phyloP scores from a whole-genome alignment of 2,888 invertebrate genomes.

The Carterocephalus palaemon region DNA sequence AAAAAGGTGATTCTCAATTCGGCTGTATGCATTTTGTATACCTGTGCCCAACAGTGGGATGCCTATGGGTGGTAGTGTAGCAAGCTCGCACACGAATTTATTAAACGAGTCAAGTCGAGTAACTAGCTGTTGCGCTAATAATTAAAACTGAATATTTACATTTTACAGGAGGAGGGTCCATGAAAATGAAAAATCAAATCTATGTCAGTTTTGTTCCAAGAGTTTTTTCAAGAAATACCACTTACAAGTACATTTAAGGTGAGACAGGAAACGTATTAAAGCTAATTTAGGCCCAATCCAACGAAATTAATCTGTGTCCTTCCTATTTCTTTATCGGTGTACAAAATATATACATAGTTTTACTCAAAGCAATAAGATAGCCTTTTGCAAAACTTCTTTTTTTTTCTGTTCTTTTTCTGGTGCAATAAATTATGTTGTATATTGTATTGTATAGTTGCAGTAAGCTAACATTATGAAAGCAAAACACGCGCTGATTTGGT shows the following conservation, averaged over 20 bases:
- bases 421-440: too few species aligned
- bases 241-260: conserved; percentile 63
- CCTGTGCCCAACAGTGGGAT: neutral
- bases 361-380: too few species aligned
- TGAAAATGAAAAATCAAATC: conserved; percentile 59
- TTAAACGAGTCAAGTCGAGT: neutral
- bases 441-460: too few species aligned
- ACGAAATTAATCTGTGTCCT: too few species aligned
- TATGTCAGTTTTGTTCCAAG: conserved; percentile 71
- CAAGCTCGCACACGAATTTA: neutral
- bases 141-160: neutral
- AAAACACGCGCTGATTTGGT: too few species aligned
- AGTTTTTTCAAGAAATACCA: conserved; percentile 69
- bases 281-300: too few species aligned
- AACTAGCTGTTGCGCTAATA: neutral
- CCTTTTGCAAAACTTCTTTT: too few species aligned
- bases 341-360: too few species aligned
- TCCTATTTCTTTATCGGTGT: too few species aligned
- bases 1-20: neutral
- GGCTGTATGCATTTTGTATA: neutral
- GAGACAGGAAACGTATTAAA: too few species aligned
- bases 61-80: neutral
- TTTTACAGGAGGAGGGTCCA: conserved; percentile 63
- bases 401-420: too few species aligned
- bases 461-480: too few species aligned